Evolutionary conservation across 2,797 vertebrate genomes (phyloP).

Genomic region (Thalassophryne amazonica): DNA sequence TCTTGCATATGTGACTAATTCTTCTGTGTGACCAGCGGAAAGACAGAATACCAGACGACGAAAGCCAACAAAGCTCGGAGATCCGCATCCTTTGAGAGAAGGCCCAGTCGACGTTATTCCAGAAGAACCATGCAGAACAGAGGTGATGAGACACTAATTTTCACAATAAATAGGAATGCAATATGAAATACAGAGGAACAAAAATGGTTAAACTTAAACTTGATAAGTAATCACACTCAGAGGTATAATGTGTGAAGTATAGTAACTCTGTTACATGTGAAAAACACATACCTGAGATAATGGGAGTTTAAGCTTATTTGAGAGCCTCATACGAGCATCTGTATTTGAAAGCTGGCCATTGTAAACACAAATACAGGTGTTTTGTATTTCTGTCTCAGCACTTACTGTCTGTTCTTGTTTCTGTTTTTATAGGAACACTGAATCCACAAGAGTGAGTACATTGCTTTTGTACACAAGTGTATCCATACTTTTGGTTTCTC

Average conservation of each 20-base stretch:
- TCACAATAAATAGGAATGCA: neutral
- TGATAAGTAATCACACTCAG: too few species aligned
- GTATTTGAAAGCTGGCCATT: too few species aligned
- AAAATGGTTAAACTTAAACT: too few species aligned
- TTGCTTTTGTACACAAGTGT: neutral
- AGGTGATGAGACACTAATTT: conserved; percentile 71
- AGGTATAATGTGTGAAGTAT: neutral
- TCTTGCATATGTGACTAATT: conserved; percentile 3
- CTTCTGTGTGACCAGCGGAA: conserved; percentile 79
- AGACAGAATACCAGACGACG: conserved; percentile 98
- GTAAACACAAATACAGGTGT: neutral
- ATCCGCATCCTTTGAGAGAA: conserved; percentile 92
- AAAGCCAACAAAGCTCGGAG: conserved; percentile 93
- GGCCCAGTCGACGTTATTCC: conserved; percentile 95
- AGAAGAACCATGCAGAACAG: conserved; percentile 87
- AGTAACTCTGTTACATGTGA: neutral
- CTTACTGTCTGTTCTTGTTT: conserved; percentile 22
- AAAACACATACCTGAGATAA: too few species aligned
- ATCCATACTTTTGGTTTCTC: too few species aligned
- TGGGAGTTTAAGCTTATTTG: too few species aligned
- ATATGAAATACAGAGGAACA: too few species aligned
- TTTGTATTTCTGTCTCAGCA: neutral
- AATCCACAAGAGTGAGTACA: conserved; percentile 74
- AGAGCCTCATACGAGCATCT: too few species aligned
- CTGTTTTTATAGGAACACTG: conserved; percentile 61